Evolutionary conservation across 2,113 vertebrate genomes (phyloP).

Genomic region (Gopherus flavomarginatus): DNA sequence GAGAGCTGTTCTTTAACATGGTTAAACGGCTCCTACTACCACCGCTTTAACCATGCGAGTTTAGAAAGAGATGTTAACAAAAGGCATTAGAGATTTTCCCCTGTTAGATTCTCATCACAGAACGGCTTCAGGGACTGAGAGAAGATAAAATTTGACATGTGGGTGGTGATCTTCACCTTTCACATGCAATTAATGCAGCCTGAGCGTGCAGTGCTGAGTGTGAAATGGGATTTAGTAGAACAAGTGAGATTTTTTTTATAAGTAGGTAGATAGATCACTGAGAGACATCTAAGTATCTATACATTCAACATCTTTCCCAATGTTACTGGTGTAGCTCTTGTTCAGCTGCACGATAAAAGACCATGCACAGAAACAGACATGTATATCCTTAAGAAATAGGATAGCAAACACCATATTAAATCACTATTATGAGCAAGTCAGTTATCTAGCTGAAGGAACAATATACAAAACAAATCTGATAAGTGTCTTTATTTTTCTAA

Average conservation of each 20-base stretch:
- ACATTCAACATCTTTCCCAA: neutral
- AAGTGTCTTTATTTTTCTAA: fast-evolving
- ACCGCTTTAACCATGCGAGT: neutral
- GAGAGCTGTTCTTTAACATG: neutral
- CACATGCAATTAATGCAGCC: neutral
- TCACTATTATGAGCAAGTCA: neutral
- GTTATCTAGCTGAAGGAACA: neutral
- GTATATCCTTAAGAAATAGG: neutral
- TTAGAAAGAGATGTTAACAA: neutral
- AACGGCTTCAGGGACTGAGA: neutral
- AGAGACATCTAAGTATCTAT: neutral
- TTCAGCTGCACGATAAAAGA: neutral
- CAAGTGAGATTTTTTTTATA: neutral
- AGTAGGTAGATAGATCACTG: neutral
- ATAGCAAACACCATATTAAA: neutral
- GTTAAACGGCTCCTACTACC: neutral
- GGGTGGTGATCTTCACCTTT: neutral
- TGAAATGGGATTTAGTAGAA: conserved; percentile 15
- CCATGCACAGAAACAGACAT: neutral
- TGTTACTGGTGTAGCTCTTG: neutral
- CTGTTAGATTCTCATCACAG: neutral
- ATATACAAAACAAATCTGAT: neutral
- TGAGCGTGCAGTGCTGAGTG: neutral
- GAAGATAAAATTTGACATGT: neutral
- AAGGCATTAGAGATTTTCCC: fast-evolving